These are phyloP conservation scores for Paralichthys olivaceus DNA, from an alignment of 2,113 vertebrate species.

Conservation along the genomic window DNA sequence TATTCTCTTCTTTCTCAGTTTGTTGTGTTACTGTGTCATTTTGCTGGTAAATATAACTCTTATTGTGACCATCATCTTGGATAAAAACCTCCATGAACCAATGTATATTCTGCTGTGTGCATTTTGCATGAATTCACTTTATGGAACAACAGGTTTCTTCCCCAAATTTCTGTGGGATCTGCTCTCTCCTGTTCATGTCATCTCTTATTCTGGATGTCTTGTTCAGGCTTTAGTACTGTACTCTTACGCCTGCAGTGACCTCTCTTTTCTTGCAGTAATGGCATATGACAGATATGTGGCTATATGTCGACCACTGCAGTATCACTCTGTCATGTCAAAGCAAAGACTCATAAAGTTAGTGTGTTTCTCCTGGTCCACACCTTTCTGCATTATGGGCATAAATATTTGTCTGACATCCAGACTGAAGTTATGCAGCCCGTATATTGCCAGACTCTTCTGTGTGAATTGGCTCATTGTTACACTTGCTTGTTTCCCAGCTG, in stretches of 20 bases:
- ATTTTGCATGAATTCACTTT: conserved; percentile 6
- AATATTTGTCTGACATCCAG: conserved; percentile 25
- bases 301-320: conserved; percentile 1
- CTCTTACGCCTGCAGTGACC: not conserved
- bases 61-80: conserved; percentile 46
- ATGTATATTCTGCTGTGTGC: conserved; percentile 2
- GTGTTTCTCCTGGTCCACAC: conserved; percentile 34
- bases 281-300: too few species aligned
- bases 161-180: conserved; percentile 12
- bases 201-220: too few species aligned
- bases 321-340: not conserved
- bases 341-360: conserved; percentile 20
- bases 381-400: conserved; percentile 6
- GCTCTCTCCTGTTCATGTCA: too few species aligned
- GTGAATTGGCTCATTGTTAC: too few species aligned
- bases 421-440: conserved; percentile 37
- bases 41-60: too few species aligned
- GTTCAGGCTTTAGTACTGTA: too few species aligned
- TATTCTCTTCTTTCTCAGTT: too few species aligned
- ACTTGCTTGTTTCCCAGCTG: conserved; percentile 31
- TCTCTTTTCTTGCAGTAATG: conserved; percentile 1
- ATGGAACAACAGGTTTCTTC: not conserved
- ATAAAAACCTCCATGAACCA: conserved; percentile 28
- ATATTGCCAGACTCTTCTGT: too few species aligned
- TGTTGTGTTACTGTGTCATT: too few species aligned